Percentiles rank a stretch among this genome's conserved stretches.
Evolutionary conservation across 1,140 invertebrate genomes (phyloP).

Genomic region (Orussus abietinus): DNA sequence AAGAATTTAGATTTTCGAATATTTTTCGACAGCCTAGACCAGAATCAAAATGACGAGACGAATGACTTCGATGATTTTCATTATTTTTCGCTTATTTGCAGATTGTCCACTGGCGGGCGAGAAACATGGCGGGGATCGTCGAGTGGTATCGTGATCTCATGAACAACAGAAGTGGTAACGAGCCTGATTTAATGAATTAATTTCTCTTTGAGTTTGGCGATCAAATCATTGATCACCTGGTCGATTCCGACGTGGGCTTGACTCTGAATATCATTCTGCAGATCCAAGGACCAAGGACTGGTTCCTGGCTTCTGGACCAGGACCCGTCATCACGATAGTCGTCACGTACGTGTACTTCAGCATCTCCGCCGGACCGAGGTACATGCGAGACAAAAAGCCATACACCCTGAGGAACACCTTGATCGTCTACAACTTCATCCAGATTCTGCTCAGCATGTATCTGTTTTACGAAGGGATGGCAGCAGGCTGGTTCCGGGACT

Average conservation of each 20-base stretch:
- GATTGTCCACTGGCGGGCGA: slow-evolving; percentile 7
- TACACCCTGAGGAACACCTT: slow-evolving; percentile 73
- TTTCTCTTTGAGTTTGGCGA: background rate
- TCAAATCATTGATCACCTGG: background rate
- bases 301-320: slow-evolving; percentile 79
- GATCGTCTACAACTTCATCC: slow-evolving; percentile 76
- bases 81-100: too few species aligned
- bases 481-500: slow-evolving; percentile 67
- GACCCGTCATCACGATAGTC: slow-evolving; percentile 69
- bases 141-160: slow-evolving; percentile 44
- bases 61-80: too few species aligned
- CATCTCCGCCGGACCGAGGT: slow-evolving; percentile 68
- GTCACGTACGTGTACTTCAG: slow-evolving; percentile 75
- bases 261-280: too few species aligned
- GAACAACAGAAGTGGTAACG: slow-evolving; percentile 44
- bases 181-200: background rate
- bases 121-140: slow-evolving; percentile 35
- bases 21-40: too few species aligned
- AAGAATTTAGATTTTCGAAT: too few species aligned
- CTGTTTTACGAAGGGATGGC: slow-evolving; percentile 65
- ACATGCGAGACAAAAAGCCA: slow-evolving; percentile 82
- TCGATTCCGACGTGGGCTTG: background rate
- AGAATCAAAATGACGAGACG: too few species aligned
- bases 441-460: slow-evolving; percentile 70
- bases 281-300: slow-evolving; percentile 82